Base-by-base conservation (phyloP, 1,140 invertebrate species). In the Cherax quadricarinatus region DNA sequence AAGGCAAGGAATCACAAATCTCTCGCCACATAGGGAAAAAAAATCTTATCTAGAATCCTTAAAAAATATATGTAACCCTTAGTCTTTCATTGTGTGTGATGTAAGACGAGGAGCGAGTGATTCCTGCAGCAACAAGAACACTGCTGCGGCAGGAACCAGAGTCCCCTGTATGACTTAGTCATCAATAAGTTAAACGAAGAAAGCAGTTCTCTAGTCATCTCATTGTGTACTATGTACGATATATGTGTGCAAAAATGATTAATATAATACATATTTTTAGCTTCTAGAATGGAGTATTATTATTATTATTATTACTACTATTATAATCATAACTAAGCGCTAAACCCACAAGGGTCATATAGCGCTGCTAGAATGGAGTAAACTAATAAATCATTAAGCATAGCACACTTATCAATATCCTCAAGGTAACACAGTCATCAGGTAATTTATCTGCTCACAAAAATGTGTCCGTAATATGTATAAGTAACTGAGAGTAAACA, bases 191-290 rank as follows among this genome's bases (percentile, higher is more conserved):
- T 87, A 87, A 10, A 82, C 73, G 86, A 80, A 86, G 78, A 86
- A 86, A 86, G 83, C 83, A 86, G 89, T 91, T 91, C 84, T 91
- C 89, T 91, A 91, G 89, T 91, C 89, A 91, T 91, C 75, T 78
- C 41, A 12, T 91, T 78, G 66, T 66, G 53, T 78, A 84, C 48
- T 18, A 30, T 79, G 30, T 30, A 49, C 51, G 9, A 18, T 73
- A 49, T 78, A 7, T 84, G 10, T 84, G 49, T 62, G 62, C 62
- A 84, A 30, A 41, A 24, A 80, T 84, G n/a, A 10, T 80, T 41
- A 30, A 24, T 14, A 1, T 48, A 85, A 30, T 57, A 10, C 9
- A 57, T 9, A 57, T 57, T 62, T 75, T 75, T 21, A 30, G 7
- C 70, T 75, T 30, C 70, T 75, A n/a, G 21, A 1, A 66, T 18